Evolutionary conservation across 2,797 vertebrate genomes (phyloP).

Genomic region (Podarcis siculus): DNA sequence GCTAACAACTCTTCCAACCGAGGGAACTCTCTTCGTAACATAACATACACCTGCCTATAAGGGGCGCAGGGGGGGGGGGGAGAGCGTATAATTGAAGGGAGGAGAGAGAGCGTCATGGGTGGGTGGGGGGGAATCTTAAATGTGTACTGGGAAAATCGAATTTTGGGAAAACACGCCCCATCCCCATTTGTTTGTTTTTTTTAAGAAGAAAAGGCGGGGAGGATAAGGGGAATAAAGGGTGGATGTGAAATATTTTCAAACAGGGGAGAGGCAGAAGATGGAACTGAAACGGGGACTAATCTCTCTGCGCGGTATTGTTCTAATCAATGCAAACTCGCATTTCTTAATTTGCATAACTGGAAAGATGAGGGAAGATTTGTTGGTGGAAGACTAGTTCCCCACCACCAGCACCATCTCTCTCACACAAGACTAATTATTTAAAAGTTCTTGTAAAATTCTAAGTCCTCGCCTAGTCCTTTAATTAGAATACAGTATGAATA

Average conservation of each 20-base stretch:
- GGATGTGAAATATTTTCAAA: not conserved
- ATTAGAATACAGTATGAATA: conserved; percentile 82
- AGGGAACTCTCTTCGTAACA: not conserved
- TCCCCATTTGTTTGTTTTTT: not conserved
- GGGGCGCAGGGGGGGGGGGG: not conserved
- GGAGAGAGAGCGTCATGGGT: not conserved
- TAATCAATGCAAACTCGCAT: conserved; percentile 23
- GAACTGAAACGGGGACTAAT: conserved; percentile 6
- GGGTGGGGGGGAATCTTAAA: conserved; percentile 14
- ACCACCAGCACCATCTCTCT: conserved; percentile 56
- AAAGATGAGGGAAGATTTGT: conserved; percentile 60
- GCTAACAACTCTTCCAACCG: fast-evolving
- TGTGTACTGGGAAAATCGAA: conserved; percentile 16
- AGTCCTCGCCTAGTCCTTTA: conserved; percentile 75
- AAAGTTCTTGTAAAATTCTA: conserved; percentile 78
- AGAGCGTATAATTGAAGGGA: not conserved
- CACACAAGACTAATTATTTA: conserved; percentile 79
- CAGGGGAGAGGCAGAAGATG: not conserved
- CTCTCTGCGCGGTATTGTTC: not conserved
- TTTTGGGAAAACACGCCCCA: not conserved
- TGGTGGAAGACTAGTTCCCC: conserved; percentile 66
- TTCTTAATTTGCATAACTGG: conserved; percentile 54
- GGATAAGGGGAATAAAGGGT: not conserved
- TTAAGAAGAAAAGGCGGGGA: not conserved
- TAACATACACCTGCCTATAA: too few relatives aligned